phyloP scores from a whole-genome alignment of 2,888 invertebrate genomes.

The Noctua janthina region DNA sequence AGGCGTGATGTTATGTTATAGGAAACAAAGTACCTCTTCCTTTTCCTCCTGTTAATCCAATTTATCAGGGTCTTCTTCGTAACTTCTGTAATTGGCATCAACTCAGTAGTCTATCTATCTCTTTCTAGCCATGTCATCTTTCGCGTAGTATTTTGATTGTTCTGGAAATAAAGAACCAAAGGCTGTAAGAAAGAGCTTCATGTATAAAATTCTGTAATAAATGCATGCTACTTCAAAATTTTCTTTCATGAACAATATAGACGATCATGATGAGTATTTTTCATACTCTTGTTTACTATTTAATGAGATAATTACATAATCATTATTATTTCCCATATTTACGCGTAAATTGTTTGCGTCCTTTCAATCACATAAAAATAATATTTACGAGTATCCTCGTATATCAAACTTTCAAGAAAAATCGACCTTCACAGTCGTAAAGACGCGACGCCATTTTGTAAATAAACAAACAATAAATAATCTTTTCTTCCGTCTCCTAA shows the following conservation, averaged over 20 bases:
- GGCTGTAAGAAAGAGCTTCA: not conserved
- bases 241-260: not conserved
- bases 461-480: slow-evolving; percentile 45
- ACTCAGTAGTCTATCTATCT: not conserved
- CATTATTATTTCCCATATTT: not conserved
- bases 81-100: not conserved
- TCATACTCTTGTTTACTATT: not conserved
- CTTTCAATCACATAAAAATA: slow-evolving; percentile 30
- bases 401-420: slow-evolving; percentile 17
- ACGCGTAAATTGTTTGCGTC: slow-evolving; percentile 23
- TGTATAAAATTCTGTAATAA: not conserved
- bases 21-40: not conserved
- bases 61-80: not conserved
- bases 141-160: not conserved
- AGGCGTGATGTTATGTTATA: no score
- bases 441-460: slow-evolving; percentile 20
- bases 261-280: not conserved
- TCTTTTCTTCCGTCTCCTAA: slow-evolving; percentile 29
- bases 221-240: not conserved
- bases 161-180: not conserved
- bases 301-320: slow-evolving; percentile 1
- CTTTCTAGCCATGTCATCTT: not conserved
- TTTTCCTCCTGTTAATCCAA: no score
- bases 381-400: slow-evolving; percentile 46
- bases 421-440: slow-evolving; percentile 40